Evolutionary conservation across 2,113 vertebrate genomes (phyloP), one percentile per base, ranked within the genome.

Genomic region (Nematolebias whitei): DNA sequence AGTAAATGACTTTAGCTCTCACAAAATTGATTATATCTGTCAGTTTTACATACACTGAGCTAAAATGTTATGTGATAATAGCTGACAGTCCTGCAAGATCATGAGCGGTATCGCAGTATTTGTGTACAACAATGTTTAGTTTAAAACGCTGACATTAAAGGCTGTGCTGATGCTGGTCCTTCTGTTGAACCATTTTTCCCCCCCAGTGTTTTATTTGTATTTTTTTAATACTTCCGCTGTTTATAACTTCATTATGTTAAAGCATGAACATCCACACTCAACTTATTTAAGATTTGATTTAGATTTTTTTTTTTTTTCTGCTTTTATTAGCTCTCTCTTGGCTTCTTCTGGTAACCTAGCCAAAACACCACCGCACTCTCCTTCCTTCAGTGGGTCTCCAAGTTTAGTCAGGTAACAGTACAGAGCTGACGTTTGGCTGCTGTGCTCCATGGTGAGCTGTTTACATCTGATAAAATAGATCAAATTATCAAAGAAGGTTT

Each of bases 361-460:
- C 74, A 95, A 93, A 83, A 94, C 94, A 1, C 94, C 94, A 0
- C 95, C 96, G 18, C 95, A 94, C 22, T 98, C 96, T 0, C 95
- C 95, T 0, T 92, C 95, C 0, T 95, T 92, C 85, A 96, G 95
- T 69, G 88, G 92, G 22, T 96, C 95, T 41, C 94, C 95, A 0
- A 94, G 94, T 85, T 93, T 94, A 0, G 92, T 93, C 22, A 92
- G 96, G 97, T 98, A 92, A 91, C 88, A 12, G 12, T 41, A 24
- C 26, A 22, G 2, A 51, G 14, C 14, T 51, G 12, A 41, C 41
- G 18, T 51, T 41, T 14, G 40, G 12, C 26, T 29, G 26, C 7
- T n/a, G n/a, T n/a, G n/a, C n/a, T n/a, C n/a, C n/a, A n/a, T n/a
- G n/a, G n/a, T n/a, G n/a, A n/a, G n/a, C n/a, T n/a, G n/a, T n/a